These are phyloP conservation scores for Xerus inauris DNA, from an alignment of 2,113 vertebrate species.

Conservation along the genomic window DNA sequence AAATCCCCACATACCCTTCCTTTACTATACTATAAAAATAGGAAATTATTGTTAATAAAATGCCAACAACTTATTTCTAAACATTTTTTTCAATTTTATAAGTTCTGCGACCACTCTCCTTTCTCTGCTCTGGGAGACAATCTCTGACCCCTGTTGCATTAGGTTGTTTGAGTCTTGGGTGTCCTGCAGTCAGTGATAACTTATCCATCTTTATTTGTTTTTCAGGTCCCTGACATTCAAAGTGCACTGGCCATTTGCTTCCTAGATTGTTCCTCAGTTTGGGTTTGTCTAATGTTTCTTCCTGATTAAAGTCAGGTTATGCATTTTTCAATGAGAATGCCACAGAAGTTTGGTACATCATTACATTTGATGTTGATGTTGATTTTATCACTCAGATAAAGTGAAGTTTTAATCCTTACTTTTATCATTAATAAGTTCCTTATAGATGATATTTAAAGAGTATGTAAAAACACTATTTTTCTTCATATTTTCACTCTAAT, in stretches of 20 bases:
- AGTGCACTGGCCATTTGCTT: neutral
- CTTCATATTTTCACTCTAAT: neutral
- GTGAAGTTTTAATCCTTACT: neutral
- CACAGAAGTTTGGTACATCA: neutral
- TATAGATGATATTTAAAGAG: neutral
- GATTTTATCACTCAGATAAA: neutral
- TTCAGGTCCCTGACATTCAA: neutral
- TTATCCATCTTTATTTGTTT: neutral
- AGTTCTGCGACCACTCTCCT: neutral
- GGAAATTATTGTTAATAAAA: neutral
- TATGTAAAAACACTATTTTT: neutral
- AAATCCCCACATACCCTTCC: neutral
- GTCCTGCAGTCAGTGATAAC: accelerated
- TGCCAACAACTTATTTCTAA: neutral
- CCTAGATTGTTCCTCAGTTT: neutral
- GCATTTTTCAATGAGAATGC: neutral
- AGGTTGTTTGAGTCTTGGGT: neutral
- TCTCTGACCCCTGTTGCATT: accelerated
- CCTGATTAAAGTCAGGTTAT: neutral
- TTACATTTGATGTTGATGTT: neutral
- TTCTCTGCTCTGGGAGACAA: neutral
- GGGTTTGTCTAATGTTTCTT: neutral
- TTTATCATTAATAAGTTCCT: neutral
- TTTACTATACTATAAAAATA: neutral
- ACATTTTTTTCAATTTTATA: neutral